Conservation (phyloP, 1,140 invertebrate species). For the Saccostrea glomerata region DNA sequence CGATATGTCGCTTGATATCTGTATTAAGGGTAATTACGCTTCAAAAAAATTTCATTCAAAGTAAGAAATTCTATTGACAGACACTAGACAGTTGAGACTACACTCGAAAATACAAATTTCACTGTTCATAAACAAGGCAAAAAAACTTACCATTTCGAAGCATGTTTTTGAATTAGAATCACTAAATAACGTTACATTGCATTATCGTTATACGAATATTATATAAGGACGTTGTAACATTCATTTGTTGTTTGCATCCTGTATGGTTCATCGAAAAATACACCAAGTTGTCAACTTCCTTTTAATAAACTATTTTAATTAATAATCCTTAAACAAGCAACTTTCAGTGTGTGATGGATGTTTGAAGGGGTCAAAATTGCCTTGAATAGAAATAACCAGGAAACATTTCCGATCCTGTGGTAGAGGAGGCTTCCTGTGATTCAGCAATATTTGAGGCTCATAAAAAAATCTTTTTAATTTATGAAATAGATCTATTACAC, state of each 20-base stretch:
- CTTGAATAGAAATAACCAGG: background rate
- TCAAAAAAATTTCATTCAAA: too few species aligned
- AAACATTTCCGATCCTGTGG: background rate
- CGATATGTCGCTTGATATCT: too few species aligned
- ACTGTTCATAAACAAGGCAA: background rate
- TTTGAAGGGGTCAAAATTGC: background rate
- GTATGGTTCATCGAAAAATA: slow-evolving; percentile 4
- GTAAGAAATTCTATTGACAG: too few species aligned
- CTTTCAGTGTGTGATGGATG: background rate
- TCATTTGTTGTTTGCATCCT: background rate
- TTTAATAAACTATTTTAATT: slow-evolving; percentile 18
- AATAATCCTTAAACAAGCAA: background rate
- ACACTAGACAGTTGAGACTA: too few species aligned
- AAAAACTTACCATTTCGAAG: background rate
- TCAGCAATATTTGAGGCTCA: background rate
- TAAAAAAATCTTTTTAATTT: too few species aligned
- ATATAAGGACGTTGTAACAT: background rate
- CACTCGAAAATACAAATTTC: too few species aligned
- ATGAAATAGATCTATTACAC: too few species aligned
- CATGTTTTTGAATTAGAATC: background rate
- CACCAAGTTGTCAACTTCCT: slow-evolving; percentile 11
- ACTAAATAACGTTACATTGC: background rate
- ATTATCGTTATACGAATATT: background rate
- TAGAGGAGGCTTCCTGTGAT: background rate
- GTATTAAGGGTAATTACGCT: too few species aligned